These are phyloP conservation scores for Lates japonicus DNA, from an alignment of 2,797 vertebrate genomes.

Conservation along the genomic window DNA sequence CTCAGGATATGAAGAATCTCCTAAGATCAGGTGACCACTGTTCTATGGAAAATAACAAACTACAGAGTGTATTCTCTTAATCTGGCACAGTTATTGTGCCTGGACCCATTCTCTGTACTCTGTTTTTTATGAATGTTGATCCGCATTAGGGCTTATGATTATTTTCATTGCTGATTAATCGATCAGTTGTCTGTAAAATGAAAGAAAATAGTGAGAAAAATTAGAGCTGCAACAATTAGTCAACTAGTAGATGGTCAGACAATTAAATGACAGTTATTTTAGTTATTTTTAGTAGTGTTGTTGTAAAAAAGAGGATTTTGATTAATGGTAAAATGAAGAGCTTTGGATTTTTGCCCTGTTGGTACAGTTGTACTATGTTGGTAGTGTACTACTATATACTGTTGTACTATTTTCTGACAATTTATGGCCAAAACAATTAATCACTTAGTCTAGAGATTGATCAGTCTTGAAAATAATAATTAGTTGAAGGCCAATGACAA, in stretches of 20 bases:
- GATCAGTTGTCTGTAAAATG: not conserved
- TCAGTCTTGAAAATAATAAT: not conserved
- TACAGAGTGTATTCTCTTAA: not conserved
- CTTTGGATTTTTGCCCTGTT: not conserved
- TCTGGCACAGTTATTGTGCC: not conserved
- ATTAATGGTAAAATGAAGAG: not conserved
- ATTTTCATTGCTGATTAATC: not conserved
- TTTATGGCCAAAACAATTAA: not conserved
- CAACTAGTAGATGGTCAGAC: not conserved
- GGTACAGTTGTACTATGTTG: no score
- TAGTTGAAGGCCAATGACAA: not conserved
- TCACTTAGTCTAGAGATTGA: not conserved
- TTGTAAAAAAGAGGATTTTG: no score
- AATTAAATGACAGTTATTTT: no score
- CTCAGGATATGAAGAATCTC: not conserved
- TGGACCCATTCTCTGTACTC: not conserved
- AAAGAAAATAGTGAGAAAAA: not conserved
- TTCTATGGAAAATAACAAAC: not conserved
- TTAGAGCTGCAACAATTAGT: not conserved
- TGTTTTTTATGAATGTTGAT: not conserved
- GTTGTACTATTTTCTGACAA: not conserved
- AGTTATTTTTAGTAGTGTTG: no score
- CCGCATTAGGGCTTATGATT: not conserved
- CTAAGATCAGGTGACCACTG: not conserved
- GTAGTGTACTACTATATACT: no score